Base-by-base conservation (phyloP, 2,888 invertebrate species). In the Microchrysa polita region DNA sequence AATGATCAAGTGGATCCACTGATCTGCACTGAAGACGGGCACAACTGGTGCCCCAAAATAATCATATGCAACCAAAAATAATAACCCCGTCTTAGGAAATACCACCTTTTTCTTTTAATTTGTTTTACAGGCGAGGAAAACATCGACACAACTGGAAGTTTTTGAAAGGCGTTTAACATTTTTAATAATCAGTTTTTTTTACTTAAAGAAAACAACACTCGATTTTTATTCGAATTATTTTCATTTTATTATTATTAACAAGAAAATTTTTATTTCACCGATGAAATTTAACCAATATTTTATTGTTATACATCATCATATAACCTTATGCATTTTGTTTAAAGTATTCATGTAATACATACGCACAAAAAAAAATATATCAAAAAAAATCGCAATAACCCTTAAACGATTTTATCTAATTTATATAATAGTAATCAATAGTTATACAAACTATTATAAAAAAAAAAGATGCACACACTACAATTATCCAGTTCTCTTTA, bases 201-300 rank as follows among this genome's bases (percentile, higher is more conserved):
- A n/a, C 42, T 12, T 10, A 48, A 48, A 12, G 48, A 48, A 48
- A 48, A 48, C 48, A 48, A 12, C 4, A 5, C 12, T 12, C 16
- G n/a, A n/a, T n/a, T 48, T 10, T 48, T 48, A 48, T 48, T 48
- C 48, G 48, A 48, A 48, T 48, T 10, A 12, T 48, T 48, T 34
- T 34, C 7, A n/a, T n/a, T 5, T 34, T 48, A 48, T 59, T 59
- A 59, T 59, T 23, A 59, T 67, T 34, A 67, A 67, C 67, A 67
- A 67, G 52, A 55, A 53, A n/a, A 53, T 67, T 67, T 34, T 67
- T 67, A 53, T 67, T 67, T 67, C 55, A 67, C 55, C 53, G 67
- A 55, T 23, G 27, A 55, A n/a, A 22, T 67, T 53, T 67, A 53
- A 55, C 67, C 55, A 67, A 67, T 60, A 7, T 12, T n/a, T 34